Conservation (phyloP, 1,140 invertebrate genomes). For the Meloidogyne floridensis region DNA sequence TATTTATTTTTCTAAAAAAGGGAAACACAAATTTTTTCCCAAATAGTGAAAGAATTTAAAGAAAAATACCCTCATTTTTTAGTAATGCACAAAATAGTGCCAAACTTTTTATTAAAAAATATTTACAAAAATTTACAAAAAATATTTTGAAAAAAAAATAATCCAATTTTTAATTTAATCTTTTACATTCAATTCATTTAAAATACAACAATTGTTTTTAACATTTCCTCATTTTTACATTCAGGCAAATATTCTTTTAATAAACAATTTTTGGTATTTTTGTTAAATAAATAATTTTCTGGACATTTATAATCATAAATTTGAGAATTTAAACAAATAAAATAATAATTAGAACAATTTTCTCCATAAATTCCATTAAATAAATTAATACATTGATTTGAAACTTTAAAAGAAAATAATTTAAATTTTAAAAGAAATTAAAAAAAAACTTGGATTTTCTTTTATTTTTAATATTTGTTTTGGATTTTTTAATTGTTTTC, state of each 20-base stretch:
- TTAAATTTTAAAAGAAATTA: not conserved
- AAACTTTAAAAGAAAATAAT: slow-evolving; percentile 8
- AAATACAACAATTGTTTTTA: not conserved
- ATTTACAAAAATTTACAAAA: too few relatives aligned
- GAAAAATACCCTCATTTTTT: too few relatives aligned
- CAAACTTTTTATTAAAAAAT: too few relatives aligned
- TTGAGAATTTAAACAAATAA: slow-evolving; percentile 1
- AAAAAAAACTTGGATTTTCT: slow-evolving; percentile 9
- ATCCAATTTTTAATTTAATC: too few relatives aligned
- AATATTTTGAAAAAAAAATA: too few relatives aligned
- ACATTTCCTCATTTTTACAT: not conserved
- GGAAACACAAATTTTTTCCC: too few relatives aligned
- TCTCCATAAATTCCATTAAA: slow-evolving; percentile 26
- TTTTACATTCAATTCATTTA: not conserved
- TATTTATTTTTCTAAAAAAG: too few relatives aligned
- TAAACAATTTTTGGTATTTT: slow-evolving; percentile 12
- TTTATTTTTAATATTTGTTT: not conserved
- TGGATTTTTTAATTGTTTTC: slow-evolving; percentile 3
- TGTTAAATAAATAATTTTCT: slow-evolving; percentile 14
- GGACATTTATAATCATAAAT: slow-evolving; percentile 19
- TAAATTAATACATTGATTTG: slow-evolving; percentile 16
- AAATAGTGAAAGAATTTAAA: too few relatives aligned
- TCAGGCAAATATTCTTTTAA: not conserved
- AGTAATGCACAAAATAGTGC: too few relatives aligned
- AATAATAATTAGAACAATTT: slow-evolving; percentile 26